phyloP scores from a whole-genome alignment of 2,113 vertebrate species.

The Dermatemys mawii region DNA sequence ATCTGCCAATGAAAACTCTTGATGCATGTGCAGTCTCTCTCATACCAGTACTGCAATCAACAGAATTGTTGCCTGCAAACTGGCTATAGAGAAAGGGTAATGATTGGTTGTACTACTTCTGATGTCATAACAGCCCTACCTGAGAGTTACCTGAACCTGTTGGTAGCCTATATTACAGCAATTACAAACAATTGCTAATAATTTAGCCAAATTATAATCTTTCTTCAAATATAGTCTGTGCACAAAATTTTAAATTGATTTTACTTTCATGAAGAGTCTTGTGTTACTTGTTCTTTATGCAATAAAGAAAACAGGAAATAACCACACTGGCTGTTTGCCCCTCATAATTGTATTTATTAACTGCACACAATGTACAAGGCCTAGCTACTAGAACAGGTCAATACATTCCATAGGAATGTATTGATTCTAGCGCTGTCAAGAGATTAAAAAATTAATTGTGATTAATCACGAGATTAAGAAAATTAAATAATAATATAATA shows the following conservation, averaged over 20 bases:
- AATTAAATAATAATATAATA: too few relatives aligned
- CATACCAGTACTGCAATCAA: background rate
- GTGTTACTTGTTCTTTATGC: background rate
- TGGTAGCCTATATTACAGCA: background rate
- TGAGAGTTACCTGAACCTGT: background rate
- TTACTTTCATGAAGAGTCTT: accelerated
- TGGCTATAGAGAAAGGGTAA: background rate
- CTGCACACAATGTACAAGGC: background rate
- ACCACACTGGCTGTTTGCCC: background rate
- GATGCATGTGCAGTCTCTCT: background rate
- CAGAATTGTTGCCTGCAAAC: background rate
- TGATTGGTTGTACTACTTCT: background rate
- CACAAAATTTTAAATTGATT: background rate
- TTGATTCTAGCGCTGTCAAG: too few relatives aligned
- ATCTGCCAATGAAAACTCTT: background rate
- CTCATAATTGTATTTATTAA: background rate
- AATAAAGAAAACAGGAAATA: background rate
- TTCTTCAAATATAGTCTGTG: background rate
- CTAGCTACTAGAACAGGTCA: background rate
- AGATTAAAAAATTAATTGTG: too few relatives aligned
- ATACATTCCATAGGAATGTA: background rate
- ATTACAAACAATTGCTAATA: background rate
- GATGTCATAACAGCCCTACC: background rate
- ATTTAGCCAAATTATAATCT: background rate
- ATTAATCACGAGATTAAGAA: too few relatives aligned